Evolutionary conservation across 2,113 vertebrate species (phyloP).

Genomic region (Guaruba guarouba): DNA sequence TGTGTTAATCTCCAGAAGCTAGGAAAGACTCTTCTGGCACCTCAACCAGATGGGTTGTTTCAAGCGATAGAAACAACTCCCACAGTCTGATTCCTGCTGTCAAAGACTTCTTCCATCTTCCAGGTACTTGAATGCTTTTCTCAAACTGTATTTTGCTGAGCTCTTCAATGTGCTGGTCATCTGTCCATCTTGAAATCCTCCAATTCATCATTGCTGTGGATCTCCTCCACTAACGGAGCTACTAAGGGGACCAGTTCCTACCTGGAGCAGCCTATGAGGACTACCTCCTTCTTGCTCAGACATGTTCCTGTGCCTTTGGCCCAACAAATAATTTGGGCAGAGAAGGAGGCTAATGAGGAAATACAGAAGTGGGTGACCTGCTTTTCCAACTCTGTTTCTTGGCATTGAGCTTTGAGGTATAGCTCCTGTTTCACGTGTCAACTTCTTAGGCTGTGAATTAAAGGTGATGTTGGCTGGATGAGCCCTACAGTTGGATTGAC

Average conservation of each 20-base stretch:
- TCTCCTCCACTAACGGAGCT: neutral
- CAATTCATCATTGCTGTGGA: neutral
- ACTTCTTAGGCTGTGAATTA: neutral
- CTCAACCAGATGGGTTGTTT: neutral
- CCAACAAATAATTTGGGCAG: neutral
- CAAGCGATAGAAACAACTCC: neutral
- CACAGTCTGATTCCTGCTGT: neutral
- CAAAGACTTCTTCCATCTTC: neutral
- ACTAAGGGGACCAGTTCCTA: neutral
- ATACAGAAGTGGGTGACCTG: neutral
- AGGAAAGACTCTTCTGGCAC: neutral
- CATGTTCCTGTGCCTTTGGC: neutral
- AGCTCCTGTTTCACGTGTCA: neutral
- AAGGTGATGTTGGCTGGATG: neutral
- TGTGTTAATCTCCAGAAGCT: neutral
- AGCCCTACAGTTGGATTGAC: neutral
- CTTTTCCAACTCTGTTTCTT: neutral
- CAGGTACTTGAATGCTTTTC: neutral
- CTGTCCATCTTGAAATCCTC: neutral
- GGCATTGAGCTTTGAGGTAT: neutral
- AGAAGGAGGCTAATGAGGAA: neutral
- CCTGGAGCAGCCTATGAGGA: neutral
- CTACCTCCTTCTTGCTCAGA: neutral
- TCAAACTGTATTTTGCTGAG: neutral
- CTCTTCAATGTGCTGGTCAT: neutral